Evolutionary conservation across 2,797 vertebrate species (phyloP).

Genomic region (Neosalanx taihuensis): DNA sequence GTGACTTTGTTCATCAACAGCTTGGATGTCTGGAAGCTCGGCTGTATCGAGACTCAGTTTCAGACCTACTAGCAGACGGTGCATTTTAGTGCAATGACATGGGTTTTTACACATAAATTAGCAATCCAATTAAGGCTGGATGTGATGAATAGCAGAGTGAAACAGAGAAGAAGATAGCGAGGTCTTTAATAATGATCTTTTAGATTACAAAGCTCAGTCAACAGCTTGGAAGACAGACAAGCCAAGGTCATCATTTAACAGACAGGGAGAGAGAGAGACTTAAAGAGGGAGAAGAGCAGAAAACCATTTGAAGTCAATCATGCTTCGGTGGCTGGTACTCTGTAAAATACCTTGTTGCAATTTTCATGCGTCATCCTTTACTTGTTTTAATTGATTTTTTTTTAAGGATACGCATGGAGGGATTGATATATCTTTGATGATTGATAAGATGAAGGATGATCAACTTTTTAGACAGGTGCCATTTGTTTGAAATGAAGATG

Average conservation of each 20-base stretch:
- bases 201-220: conserved; percentile 67
- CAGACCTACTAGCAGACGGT: conserved; percentile 53
- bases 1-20: conserved; percentile 13
- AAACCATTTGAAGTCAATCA: conserved; percentile 10
- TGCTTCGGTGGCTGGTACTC: conserved; percentile 17
- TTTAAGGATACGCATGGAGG: conserved; percentile 8
- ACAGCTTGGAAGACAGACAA: conserved; percentile 59
- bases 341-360: not conserved
- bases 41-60: conserved; percentile 8
- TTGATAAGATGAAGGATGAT: conserved; percentile 33
- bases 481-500: conserved; percentile 46
- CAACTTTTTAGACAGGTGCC: conserved; percentile 17
- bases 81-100: conserved; percentile 76
- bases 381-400: not conserved
- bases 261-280: not conserved
- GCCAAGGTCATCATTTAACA: conserved; percentile 7
- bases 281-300: not conserved
- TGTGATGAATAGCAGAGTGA: conserved; percentile 74
- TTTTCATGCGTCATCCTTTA: not conserved
- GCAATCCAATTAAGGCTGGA: conserved; percentile 75
- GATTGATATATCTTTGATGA: conserved; percentile 29
- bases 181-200: conserved; percentile 73
- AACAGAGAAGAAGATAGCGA: conserved; percentile 64
- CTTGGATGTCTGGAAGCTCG: conserved; percentile 46
- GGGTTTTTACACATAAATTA: conserved; percentile 79